Evolutionary conservation across 2,888 invertebrate species (phyloP), one percentile per base, ranked within the genome.

Genomic region (Metallyticus violacea): DNA sequence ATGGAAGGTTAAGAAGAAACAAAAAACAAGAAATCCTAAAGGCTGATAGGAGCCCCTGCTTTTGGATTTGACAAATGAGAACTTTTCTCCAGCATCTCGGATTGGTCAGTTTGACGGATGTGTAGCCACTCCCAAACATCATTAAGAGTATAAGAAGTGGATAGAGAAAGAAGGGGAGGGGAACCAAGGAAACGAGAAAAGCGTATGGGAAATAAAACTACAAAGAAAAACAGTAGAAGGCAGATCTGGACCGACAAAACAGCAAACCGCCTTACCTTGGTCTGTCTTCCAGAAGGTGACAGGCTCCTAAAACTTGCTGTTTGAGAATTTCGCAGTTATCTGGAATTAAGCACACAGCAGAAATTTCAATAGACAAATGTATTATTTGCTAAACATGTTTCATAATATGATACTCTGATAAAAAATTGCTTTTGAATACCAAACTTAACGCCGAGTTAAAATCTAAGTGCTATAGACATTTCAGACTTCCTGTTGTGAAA

Each of bases 91-190:
- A 62, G 9, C 29, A 25, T 81, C 86, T 81, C 28, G 81, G 81
- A 86, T 86, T 86, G 86, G 86, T 86, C 86, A 86, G 86, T 86
- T 81, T 86, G 86, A 86, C 77, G 77, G 86, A 86, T 86, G 86
- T 86, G 28, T 83, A 77, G 86, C 86, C 86, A 86, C 86, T 86
- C 86, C 86, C 81, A 77, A 29, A 81, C 77, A 86, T 86, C 86
- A 86, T 86, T 86, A 86, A 86, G 81, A 81, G 81, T 30, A 30
- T 62, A 77, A 62, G 40, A 62, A 62, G 40, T 62, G 40, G 40
- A 62, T 62, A 29, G 3, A 62, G 40, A 62, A 22, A 22, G 40
- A 15, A 9, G 40, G 40, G 40, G 40, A 62, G 40, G 40, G 40
- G 40, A 62, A 62, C 40, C 40, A 62, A 62, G 40, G 40, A 62